phyloP scores from a whole-genome alignment of 2,113 vertebrate species.

The Scartelaos histophorus region DNA sequence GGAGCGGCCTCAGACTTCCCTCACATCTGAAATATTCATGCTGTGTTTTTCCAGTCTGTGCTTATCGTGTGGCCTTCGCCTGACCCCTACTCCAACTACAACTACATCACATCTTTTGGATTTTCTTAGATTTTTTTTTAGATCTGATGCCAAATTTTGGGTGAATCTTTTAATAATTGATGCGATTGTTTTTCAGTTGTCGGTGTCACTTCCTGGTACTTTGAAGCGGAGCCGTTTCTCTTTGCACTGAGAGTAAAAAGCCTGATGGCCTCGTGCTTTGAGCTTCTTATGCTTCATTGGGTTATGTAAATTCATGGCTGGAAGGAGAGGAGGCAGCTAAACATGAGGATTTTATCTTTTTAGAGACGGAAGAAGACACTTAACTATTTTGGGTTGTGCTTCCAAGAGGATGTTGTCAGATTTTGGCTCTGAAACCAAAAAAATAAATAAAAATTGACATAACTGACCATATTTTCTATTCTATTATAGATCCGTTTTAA shows the following conservation, averaged over 20 bases:
- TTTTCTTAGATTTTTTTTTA: not conserved
- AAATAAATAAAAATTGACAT: not conserved
- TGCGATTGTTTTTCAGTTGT: not conserved
- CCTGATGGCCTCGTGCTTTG: slow-evolving; percentile 45
- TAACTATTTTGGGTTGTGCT: not conserved
- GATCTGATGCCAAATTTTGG: slow-evolving; percentile 6
- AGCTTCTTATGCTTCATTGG: slow-evolving; percentile 51
- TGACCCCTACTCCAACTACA: slow-evolving; percentile 21
- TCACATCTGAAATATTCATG: slow-evolving; percentile 41
- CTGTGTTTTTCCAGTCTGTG: slow-evolving; percentile 33
- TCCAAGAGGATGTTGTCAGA: not conserved
- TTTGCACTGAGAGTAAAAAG: slow-evolving; percentile 20
- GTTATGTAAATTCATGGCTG: slow-evolving; percentile 31
- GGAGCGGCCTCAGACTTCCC: not conserved
- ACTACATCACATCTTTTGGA: slow-evolving; percentile 30
- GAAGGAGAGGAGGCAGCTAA: slow-evolving; percentile 5
- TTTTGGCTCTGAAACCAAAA: not conserved
- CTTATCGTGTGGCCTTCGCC: slow-evolving; percentile 6
- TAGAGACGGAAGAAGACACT: not conserved
- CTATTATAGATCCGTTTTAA: not conserved
- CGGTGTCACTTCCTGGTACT: slow-evolving; percentile 15
- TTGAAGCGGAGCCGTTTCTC: slow-evolving; percentile 49
- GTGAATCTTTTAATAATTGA: slow-evolving; percentile 49
- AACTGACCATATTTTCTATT: not conserved
- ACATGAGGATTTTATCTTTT: slow-evolving; percentile 5